Percentiles rank a stretch among this genome's conserved stretches.
Conservation (phyloP, 2,888 invertebrate genomes). For the Petrophora chlorosata region DNA sequence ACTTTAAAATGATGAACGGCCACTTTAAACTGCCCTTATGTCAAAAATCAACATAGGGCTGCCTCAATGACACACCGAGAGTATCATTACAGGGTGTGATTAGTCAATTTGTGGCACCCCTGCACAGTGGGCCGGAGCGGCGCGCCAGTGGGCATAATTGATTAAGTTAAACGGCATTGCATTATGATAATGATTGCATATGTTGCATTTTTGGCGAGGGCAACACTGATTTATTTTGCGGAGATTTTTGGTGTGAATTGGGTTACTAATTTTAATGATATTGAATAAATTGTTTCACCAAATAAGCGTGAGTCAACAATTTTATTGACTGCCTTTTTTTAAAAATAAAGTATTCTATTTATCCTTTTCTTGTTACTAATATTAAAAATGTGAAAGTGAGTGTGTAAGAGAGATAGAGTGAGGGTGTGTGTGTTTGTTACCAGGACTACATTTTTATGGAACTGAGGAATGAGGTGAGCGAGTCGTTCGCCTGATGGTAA, state of each 20-base stretch:
- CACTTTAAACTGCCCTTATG: constrained; percentile 60
- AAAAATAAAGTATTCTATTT: too few species aligned
- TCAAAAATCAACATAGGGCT: constrained; percentile 68
- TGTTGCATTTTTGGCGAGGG: constrained; percentile 57
- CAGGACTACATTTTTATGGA: too few species aligned
- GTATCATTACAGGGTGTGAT: constrained; percentile 69
- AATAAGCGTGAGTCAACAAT: too few species aligned
- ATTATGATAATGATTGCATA: constrained; percentile 79
- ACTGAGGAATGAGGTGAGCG: too few species aligned
- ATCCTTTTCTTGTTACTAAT: too few species aligned
- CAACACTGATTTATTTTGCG: constrained; percentile 43
- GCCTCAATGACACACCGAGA: constrained; percentile 48
- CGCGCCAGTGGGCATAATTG: constrained; percentile 67
- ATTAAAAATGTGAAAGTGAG: too few species aligned
- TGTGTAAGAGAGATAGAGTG: too few species aligned
- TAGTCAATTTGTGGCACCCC: constrained; percentile 71
- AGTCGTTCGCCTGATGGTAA: too few species aligned
- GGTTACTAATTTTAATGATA: not conserved
- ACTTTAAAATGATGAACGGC: constrained; percentile 63
- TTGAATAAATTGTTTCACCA: not conserved
- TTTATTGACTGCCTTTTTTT: too few species aligned
- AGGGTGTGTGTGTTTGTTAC: too few species aligned
- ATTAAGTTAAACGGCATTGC: constrained; percentile 76
- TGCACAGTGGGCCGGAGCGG: constrained; percentile 13
- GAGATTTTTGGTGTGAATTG: constrained; percentile 38